Evolutionary conservation across 2,888 invertebrate species (phyloP).

Genomic region (Cryptocephalus moraei): DNA sequence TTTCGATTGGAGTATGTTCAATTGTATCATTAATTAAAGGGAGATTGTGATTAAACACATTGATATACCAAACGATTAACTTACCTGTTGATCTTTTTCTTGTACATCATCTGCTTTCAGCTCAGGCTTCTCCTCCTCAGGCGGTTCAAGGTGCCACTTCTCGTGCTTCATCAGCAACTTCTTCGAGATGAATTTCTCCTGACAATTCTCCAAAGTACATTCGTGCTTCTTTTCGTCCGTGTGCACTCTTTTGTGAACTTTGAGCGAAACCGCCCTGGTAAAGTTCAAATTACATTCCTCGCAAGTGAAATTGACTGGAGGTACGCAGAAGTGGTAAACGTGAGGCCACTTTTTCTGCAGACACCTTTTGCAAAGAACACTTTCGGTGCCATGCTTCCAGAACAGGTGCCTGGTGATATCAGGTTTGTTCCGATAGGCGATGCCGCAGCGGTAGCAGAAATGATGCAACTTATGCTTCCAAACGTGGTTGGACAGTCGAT

Average conservation of each 20-base stretch:
- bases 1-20: too few relatives aligned
- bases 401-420: slow-evolving; percentile 84
- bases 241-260: slow-evolving; percentile 77
- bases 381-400: slow-evolving; percentile 89
- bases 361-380: slow-evolving; percentile 74
- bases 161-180: slow-evolving; percentile 67
- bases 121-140: slow-evolving; percentile 12
- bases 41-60: too few relatives aligned
- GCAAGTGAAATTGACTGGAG: slow-evolving; percentile 66
- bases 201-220: slow-evolving; percentile 62
- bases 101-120: slow-evolving; percentile 9
- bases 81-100: slow-evolving; percentile 15
- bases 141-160: slow-evolving; percentile 45
- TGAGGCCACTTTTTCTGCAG: slow-evolving; percentile 87
- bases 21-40: too few relatives aligned
- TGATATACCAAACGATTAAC: neutral
- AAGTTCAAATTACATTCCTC: slow-evolving; percentile 72
- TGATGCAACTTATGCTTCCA: slow-evolving; percentile 87
- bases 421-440: slow-evolving; percentile 78
- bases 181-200: slow-evolving; percentile 70
- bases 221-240: slow-evolving; percentile 54
- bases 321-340: slow-evolving; percentile 83
- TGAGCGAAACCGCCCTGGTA: slow-evolving; percentile 64
- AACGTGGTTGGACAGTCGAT: slow-evolving; percentile 73
- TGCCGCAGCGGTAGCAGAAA: slow-evolving; percentile 78